Evolutionary conservation across 2,113 vertebrate species (phyloP).

Genomic region (Leptodactylus fuscus): DNA sequence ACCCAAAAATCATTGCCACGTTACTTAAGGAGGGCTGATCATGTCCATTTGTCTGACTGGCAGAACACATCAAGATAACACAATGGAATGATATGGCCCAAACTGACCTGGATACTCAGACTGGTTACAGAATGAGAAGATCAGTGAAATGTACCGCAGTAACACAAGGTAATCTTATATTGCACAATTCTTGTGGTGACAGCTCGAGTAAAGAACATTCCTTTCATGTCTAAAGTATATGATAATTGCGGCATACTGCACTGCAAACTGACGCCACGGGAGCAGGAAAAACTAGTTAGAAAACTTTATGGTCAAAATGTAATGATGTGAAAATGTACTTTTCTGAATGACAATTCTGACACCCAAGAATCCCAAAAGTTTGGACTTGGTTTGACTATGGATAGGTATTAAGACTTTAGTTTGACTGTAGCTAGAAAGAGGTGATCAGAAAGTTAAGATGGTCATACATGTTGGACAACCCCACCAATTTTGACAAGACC

Average conservation of each 20-base stretch:
- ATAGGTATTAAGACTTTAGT: neutral
- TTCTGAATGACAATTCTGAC: no score
- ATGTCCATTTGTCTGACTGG: slow-evolving; percentile 26
- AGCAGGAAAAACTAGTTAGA: neutral
- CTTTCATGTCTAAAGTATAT: neutral
- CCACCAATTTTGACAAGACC: no score
- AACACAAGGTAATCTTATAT: slow-evolving; percentile 21
- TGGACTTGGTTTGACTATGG: no score
- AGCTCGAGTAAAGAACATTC: neutral
- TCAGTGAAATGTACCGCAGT: slow-evolving; percentile 16
- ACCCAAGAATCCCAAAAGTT: neutral
- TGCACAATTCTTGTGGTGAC: slow-evolving; percentile 1
- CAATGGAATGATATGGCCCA: slow-evolving; percentile 16
- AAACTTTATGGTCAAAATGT: neutral
- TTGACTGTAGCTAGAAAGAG: neutral
- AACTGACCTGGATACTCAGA: slow-evolving; percentile 20
- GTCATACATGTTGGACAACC: no score
- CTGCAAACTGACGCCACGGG: neutral
- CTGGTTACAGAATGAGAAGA: slow-evolving; percentile 21
- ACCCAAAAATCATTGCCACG: neutral
- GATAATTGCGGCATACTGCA: neutral
- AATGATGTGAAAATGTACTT: neutral
- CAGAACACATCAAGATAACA: slow-evolving; percentile 26
- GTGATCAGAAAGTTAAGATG: no score
- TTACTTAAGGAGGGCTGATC: neutral